These are phyloP conservation scores for Drosophila lini DNA, from an alignment of 1,140 invertebrate genomes.

Conservation along the genomic window DNA sequence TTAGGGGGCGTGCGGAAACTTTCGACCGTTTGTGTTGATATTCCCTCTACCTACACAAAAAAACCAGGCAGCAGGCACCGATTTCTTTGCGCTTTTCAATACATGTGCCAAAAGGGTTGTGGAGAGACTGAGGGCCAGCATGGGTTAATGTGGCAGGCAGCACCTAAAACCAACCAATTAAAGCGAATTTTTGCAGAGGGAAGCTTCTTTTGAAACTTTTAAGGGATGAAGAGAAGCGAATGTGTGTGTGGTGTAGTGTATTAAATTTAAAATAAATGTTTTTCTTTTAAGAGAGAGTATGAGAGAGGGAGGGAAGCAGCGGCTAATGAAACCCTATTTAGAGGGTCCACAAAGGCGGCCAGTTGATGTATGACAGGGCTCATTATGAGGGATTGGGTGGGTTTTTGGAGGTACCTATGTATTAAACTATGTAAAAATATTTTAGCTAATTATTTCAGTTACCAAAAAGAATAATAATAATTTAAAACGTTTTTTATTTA, in stretches of 20 bases:
- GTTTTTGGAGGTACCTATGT: neutral
- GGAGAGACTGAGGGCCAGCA: neutral
- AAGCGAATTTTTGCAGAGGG: slow-evolving; percentile 52
- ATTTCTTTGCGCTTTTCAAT: slow-evolving; percentile 78
- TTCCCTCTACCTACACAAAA: slow-evolving; percentile 20
- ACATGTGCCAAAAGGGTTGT: slow-evolving; percentile 19
- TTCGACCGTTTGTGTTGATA: slow-evolving; percentile 62
- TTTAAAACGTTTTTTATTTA: neutral
- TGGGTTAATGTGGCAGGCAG: slow-evolving; percentile 52
- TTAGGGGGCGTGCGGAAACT: slow-evolving; percentile 50
- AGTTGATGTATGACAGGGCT: slow-evolving; percentile 55
- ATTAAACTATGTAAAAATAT: too few relatives aligned
- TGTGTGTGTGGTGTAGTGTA: slow-evolving; percentile 49
- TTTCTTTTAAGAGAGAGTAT: slow-evolving; percentile 40
- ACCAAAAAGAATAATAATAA: neutral
- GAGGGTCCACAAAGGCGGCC: slow-evolving; percentile 19
- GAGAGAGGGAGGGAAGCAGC: slow-evolving; percentile 2
- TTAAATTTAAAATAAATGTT: slow-evolving; percentile 81
- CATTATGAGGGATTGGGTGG: slow-evolving; percentile 8
- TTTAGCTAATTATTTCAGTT: neutral
- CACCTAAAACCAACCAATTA: slow-evolving; percentile 74
- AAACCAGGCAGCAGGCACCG: slow-evolving; percentile 38
- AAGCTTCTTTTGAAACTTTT: slow-evolving; percentile 25
- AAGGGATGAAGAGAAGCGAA: neutral
- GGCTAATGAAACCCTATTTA: slow-evolving; percentile 76